phyloP scores from a whole-genome alignment of 1,140 invertebrate species.

The Carcinoscorpius rotundicauda region DNA sequence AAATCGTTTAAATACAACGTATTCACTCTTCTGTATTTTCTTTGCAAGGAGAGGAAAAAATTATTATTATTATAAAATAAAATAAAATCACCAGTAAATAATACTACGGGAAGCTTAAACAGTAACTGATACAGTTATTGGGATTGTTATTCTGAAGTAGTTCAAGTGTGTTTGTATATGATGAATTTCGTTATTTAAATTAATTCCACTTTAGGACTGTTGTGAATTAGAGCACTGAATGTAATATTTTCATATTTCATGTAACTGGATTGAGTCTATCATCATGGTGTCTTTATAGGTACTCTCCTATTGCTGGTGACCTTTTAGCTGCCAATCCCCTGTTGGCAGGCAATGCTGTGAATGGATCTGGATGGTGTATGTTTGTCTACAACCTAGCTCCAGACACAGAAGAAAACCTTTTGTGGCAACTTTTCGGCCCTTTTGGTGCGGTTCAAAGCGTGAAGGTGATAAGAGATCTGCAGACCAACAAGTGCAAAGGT shows the following conservation, averaged over 20 bases:
- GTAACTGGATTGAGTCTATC: background rate
- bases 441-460: constrained; percentile 98
- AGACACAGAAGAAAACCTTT: constrained; percentile 94
- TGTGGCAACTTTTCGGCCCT: constrained; percentile 98
- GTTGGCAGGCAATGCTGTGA: constrained; percentile 55
- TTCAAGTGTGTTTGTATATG: too few relatives aligned
- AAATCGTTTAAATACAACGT: too few relatives aligned
- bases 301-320: constrained; percentile 87
- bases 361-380: constrained; percentile 86
- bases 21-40: too few relatives aligned
- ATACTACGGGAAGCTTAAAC: too few relatives aligned
- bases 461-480: constrained; percentile 92
- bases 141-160: too few relatives aligned
- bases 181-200: too few relatives aligned
- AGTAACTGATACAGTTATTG: too few relatives aligned
- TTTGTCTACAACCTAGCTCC: constrained; percentile 98
- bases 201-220: constrained; percentile 3
- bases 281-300: constrained; percentile 59
- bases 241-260: background rate
- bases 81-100: too few relatives aligned
- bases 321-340: constrained; percentile 61
- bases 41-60: too few relatives aligned
- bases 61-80: too few relatives aligned
- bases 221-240: too few relatives aligned
- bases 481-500: constrained; percentile 98